phyloP scores from a whole-genome alignment of 2,113 vertebrate species.

The Cricetomys ansorgei region DNA sequence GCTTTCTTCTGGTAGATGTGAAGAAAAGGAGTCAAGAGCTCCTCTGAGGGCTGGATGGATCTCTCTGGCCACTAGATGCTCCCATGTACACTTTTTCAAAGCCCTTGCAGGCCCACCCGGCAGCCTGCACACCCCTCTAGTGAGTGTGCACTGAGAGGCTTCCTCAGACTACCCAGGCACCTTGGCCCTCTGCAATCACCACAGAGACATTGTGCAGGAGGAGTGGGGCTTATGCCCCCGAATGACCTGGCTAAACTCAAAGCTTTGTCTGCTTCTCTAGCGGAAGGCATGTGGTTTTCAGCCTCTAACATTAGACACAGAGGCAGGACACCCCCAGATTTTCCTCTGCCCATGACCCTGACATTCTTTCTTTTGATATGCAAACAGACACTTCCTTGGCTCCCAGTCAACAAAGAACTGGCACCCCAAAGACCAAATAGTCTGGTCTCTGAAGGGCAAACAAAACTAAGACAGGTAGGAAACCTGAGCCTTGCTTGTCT shows the following conservation, averaged over 20 bases:
- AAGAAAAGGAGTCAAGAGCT: not conserved
- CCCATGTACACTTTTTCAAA: not conserved
- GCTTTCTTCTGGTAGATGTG: not conserved
- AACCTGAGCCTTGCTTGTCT: constrained; percentile 20
- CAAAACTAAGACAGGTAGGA: not conserved
- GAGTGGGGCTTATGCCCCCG: accelerated
- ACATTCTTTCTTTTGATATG: not conserved
- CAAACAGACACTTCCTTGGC: constrained; percentile 63
- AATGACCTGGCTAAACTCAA: not conserved
- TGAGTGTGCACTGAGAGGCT: accelerated
- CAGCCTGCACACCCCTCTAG: not conserved
- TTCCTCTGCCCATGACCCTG: not conserved
- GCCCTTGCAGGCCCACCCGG: accelerated
- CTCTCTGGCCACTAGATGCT: not conserved
- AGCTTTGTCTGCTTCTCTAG: not conserved
- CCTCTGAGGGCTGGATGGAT: not conserved
- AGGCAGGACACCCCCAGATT: not conserved
- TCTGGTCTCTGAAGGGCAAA: not conserved
- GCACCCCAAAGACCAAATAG: constrained; percentile 39
- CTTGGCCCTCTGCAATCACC: not conserved
- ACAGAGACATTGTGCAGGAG: too few species aligned
- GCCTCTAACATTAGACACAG: not conserved
- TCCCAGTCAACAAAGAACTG: constrained; percentile 41
- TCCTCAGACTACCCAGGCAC: too few species aligned
- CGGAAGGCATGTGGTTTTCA: not conserved